Evolutionary conservation across 2,888 invertebrate species (phyloP).

Genomic region (Craniophora ligustri): DNA sequence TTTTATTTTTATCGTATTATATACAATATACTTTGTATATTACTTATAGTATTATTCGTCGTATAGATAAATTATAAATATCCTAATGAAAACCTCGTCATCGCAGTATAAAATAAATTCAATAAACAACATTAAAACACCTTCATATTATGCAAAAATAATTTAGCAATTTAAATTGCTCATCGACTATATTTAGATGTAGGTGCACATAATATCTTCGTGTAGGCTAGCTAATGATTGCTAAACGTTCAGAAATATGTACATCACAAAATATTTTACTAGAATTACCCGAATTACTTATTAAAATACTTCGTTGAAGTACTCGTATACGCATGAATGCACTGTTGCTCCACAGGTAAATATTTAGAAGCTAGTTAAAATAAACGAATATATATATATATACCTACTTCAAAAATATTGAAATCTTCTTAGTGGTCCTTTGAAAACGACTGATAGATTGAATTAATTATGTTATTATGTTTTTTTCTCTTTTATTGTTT

Average conservation of each 20-base stretch:
- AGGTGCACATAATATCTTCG: conserved; percentile 1
- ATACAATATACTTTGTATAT: no score
- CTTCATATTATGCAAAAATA: neutral
- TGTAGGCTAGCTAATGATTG: conserved; percentile 1
- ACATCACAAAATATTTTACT: neutral
- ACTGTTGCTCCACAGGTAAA: neutral
- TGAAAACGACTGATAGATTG: no score
- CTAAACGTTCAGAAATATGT: conserved; percentile 3
- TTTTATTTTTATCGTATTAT: no score
- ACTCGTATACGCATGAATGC: conserved; percentile 2
- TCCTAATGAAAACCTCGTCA: no score
- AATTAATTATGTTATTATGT: no score
- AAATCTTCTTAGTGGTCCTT: no score
- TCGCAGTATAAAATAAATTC: neutral
- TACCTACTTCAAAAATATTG: neutral
- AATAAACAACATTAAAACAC: neutral
- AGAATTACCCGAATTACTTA: conserved; percentile 12
- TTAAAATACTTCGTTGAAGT: conserved; percentile 26
- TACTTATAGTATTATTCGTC: no score
- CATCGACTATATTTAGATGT: neutral
- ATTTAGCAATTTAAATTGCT: conserved; percentile 2
- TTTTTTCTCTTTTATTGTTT: no score
- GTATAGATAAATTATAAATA: no score
- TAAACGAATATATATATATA: neutral
- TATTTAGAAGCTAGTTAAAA: conserved; percentile 2